Base-by-base conservation (phyloP, 1,140 invertebrate genomes). In the Euglossa dilemma region DNA sequence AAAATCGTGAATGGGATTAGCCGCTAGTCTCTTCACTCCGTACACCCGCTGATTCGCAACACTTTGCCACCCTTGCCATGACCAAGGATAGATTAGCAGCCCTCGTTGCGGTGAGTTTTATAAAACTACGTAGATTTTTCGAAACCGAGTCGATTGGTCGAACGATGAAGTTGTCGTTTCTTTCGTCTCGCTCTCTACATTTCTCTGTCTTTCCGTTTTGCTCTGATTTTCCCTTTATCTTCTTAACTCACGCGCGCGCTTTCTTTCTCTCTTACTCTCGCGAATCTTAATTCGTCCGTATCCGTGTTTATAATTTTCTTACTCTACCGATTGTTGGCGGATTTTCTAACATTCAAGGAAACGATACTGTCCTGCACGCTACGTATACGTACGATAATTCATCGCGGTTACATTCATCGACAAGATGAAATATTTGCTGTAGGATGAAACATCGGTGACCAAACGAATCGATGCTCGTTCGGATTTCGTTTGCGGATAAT, bases 41-140 rank as follows among this genome's bases (percentile, higher is more conserved):
- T 91, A 91, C 91, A 91, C 87, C 89, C 89, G 91, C 90, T 93
- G 91, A 93, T 89, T 93, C 87, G 86, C 90, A 89, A 92, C 86
- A 91, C 87, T 90, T 92, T 95, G 93, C 90, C 89, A 91, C 86
- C 89, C 87, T 95, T 95, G 97, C 95, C 95, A 99, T 99, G 98
- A 98, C 98, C 95, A 99, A 99, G 96, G 98, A 99, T 96, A 98
- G 98, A 97, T 97, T 99, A 96, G 97, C 98, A 95, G 98, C 98
- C 94, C 96, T 99, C 91, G 97, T 98, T 96, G 98, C 98, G 96
- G 97, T 98, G 96, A 96, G 97, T 93, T 83, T 67, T 76, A 16
- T 72, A 67, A 52, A 66, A 25, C 64, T 76, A 76, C 59, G 25
- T 64, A 54, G 11, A 43, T 11, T 52, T 76, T 67, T 61, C 59